Percentiles rank a stretch among this genome's conserved stretches.
Evolutionary conservation across 2,113 vertebrate species (phyloP).

Genomic region (Cottus gobio): DNA sequence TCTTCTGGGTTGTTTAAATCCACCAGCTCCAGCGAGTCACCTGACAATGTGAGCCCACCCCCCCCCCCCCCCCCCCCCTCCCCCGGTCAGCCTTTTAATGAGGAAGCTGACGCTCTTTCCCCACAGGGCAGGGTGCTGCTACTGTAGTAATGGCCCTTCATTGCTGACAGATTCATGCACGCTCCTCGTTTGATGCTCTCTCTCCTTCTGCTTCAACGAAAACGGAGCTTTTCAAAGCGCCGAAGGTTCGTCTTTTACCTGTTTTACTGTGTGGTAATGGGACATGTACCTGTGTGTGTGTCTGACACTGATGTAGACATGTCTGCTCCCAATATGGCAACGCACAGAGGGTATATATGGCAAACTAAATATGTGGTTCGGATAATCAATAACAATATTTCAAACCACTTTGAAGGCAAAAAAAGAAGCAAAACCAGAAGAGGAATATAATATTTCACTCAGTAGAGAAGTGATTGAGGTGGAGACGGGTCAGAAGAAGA

Average conservation of each 20-base stretch:
- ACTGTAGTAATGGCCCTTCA: conserved; percentile 82
- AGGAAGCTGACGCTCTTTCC: conserved; percentile 77
- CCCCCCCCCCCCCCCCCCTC: too few species aligned
- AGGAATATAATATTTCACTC: not conserved
- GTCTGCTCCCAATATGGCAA: conserved; percentile 45
- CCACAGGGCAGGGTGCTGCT: conserved; percentile 71
- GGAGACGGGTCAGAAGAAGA: not conserved
- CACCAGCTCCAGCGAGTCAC: not conserved
- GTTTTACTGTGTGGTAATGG: conserved; percentile 73
- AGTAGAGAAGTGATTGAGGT: not conserved
- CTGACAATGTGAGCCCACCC: conserved; percentile 36
- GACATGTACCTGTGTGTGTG: conserved; percentile 60
- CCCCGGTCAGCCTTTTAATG: conserved; percentile 78
- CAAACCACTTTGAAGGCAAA: conserved; percentile 12
- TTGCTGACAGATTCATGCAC: conserved; percentile 81
- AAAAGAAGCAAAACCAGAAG: conserved; percentile 18
- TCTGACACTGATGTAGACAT: conserved; percentile 64
- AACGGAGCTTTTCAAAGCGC: conserved; percentile 66
- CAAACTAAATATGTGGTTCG: conserved; percentile 8
- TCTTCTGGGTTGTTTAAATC: not conserved
- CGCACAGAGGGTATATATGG: conserved; percentile 6
- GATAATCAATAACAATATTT: conserved; percentile 7
- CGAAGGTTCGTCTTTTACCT: conserved; percentile 70
- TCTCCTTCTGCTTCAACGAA: conserved; percentile 61
- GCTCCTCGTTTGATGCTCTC: conserved; percentile 78